Conservation (phyloP, 2,888 invertebrate genomes). For the Sarcophaga caerulescens region DNA sequence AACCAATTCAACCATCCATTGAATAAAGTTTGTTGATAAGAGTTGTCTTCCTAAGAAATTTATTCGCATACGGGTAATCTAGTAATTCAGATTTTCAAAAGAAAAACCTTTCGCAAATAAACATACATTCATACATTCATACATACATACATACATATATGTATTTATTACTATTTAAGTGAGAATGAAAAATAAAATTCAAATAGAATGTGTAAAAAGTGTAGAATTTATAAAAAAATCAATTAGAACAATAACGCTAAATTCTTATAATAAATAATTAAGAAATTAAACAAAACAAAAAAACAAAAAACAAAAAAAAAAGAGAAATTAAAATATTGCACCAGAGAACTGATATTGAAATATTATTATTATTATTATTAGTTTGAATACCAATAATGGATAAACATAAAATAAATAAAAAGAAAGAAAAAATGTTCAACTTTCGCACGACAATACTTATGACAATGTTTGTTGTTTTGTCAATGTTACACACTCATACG, state of each 20-base stretch:
- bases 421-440: conserved; percentile 52
- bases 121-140: too few species aligned
- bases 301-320: neutral
- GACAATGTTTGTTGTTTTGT: conserved; percentile 36
- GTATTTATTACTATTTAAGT: conserved; percentile 24
- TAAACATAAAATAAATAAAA: neutral
- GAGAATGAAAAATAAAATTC: conserved; percentile 59
- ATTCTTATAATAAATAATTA: neutral
- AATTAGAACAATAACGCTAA: conserved; percentile 20
- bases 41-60: neutral
- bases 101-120: too few species aligned
- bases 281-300: neutral
- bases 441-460: conserved; percentile 59
- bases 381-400: neutral
- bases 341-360: too few species aligned
- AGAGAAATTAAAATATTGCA: neutral
- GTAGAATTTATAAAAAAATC: conserved; percentile 38
- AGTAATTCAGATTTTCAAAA: too few species aligned
- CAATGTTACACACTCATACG: conserved; percentile 41
- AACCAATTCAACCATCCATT: neutral
- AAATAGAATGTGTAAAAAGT: conserved; percentile 62
- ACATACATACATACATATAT: too few species aligned
- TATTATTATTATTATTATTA: neutral
- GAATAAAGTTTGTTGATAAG: neutral
- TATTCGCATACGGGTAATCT: neutral